phyloP scores from a whole-genome alignment of 2,888 invertebrate genomes.

The Icerya purchasi region DNA sequence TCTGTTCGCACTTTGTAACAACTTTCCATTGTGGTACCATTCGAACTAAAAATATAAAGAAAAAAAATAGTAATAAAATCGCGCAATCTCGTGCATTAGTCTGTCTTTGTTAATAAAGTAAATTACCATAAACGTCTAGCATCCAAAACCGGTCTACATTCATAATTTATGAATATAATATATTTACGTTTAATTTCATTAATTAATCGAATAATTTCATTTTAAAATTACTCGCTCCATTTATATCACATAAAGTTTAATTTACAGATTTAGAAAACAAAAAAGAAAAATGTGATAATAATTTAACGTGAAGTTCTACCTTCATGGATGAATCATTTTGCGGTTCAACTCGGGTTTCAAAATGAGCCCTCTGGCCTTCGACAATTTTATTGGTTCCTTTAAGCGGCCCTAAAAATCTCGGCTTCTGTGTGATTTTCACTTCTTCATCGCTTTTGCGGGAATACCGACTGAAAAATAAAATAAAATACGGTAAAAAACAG shows the following conservation, averaged over 20 bases:
- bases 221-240: too few species aligned
- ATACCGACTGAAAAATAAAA: constrained; percentile 36
- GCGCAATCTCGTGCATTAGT: not conserved
- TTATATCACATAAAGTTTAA: too few species aligned
- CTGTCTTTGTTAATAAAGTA: too few species aligned
- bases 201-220: too few species aligned
- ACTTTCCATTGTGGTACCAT: constrained; percentile 91
- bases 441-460: constrained; percentile 45
- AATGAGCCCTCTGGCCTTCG: constrained; percentile 83
- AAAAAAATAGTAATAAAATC: not conserved
- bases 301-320: too few species aligned
- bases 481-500: constrained; percentile 1
- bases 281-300: too few species aligned
- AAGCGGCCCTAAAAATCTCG: constrained; percentile 66
- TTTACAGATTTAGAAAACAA: too few species aligned
- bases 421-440: constrained; percentile 51
- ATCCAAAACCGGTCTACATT: too few species aligned
- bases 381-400: constrained; percentile 84
- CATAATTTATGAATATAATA: too few species aligned
- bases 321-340: constrained; percentile 80
- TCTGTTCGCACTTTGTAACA: constrained; percentile 68
- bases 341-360: constrained; percentile 85
- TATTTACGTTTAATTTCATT: too few species aligned
- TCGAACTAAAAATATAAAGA: constrained; percentile 40
- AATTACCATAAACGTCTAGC: too few species aligned